Evolutionary conservation across 2,888 invertebrate genomes (phyloP), one percentile per base, ranked within the genome.

Genomic region (Lumbricus terrestris): DNA sequence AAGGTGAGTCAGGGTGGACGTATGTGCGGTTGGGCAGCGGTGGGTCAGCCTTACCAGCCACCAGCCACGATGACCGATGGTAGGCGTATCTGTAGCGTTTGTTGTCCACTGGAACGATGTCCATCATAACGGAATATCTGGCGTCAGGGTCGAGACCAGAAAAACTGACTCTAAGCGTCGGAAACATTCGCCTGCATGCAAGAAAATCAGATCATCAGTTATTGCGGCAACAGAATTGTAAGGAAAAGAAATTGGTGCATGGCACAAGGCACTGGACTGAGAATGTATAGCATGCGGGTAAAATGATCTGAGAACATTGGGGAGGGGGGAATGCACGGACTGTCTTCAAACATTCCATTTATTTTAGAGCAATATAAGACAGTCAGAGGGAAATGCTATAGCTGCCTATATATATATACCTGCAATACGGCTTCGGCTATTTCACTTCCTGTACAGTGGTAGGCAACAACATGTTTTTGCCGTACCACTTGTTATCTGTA

Each of bases 121-220:
- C 99, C 96, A 99, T 96, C 93, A 98, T 96, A 90, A 99, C 98
- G 90, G 97, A 97, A 96, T 98, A 99, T 33, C 93, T 93, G 6
- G 91, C 90, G 88, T 95, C 96, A 1, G 96, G 95, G 90, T 96
- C 96, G 88, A 97, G 95, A 18, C 92, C 92, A 11, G 89, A 91
- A 96, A 99, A 98, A 92, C 98, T 98, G 92, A 98, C 97, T 92
- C 98, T 96, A 93, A 99, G 97, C 92, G 98, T 98, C 92, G 99
- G 99, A 95, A 99, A 99, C 99, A 99, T 99, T 94, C 99, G 97
- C 95, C 99, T 99, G 96, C n/a, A n/a, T n/a, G n/a, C n/a, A n/a
- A n/a, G n/a, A n/a, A n/a, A 69, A 69, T n/a, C n/a, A n/a, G n/a
- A 69, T n/a, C 13, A n/a, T 69, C 69, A 69, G 69, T 69, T 69